Percentiles rank a stretch among this genome's conserved stretches.
These are phyloP conservation scores for Anguilla rostrata DNA, from an alignment of 2,113 vertebrate genomes.

Conservation along the genomic window DNA sequence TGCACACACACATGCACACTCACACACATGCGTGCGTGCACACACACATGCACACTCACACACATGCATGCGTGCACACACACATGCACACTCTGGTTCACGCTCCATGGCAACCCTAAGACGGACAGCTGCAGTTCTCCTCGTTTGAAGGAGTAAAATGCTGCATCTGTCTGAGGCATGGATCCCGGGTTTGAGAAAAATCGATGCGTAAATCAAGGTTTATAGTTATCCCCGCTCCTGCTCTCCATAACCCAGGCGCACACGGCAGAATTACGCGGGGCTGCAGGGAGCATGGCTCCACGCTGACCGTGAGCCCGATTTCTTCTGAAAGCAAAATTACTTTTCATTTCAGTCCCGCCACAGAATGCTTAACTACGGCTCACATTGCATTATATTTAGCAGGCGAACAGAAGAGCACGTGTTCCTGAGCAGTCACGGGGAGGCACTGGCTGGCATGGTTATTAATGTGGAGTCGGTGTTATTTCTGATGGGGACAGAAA, in stretches of 20 bases:
- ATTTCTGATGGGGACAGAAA: neutral
- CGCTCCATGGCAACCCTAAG: neutral
- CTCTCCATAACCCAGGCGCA: neutral
- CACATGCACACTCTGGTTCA: too few relatives aligned
- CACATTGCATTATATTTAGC: neutral
- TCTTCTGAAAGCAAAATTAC: neutral
- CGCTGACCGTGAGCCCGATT: neutral
- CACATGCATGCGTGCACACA: neutral
- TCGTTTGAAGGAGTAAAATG: conserved; percentile 40
- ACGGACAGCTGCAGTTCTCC: conserved; percentile 10
- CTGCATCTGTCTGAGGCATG: conserved; percentile 39
- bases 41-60: conserved; percentile 17
- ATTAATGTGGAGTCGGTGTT: neutral
- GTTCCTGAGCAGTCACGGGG: neutral
- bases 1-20: too few relatives aligned
- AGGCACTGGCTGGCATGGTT: neutral
- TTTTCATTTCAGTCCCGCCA: neutral
- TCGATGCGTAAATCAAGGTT: conserved; percentile 51
- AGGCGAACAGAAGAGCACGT: neutral
- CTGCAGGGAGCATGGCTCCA: neutral
- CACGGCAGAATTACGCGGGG: neutral
- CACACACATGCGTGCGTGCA: conserved; percentile 12
- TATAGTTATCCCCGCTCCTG: conserved; percentile 5
- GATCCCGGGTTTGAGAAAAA: conserved; percentile 30
- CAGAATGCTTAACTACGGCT: neutral